Base-by-base conservation (phyloP, 2,888 invertebrate genomes). In the Pandemis corylana region DNA sequence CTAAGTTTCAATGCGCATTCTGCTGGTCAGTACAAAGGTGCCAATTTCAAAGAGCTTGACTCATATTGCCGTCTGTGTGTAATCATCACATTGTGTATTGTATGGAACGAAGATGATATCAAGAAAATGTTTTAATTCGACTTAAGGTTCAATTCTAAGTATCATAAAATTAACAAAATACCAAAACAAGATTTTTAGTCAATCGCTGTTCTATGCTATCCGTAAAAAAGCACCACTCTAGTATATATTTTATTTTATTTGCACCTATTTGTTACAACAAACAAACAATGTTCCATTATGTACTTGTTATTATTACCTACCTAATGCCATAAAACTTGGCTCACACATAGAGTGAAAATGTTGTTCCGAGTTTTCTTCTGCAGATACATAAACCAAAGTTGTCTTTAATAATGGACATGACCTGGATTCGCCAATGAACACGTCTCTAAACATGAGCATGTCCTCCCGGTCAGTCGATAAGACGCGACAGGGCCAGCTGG, bases 401-500 rank as follows among this genome's bases (percentile, higher is more conserved):
- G 28, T 59, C 12, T 56, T 42, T 68, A 68, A 53, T 68, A 56
- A 42, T 15, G 41, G 28, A 51, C 42, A 53, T 56, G 68, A 68
- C 63, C 67, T 68, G 44, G n/a, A 66, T 46, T 20, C 56, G 10
- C 28, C 36, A 70, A 61, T 56, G 4, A 63, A 70, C 36, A 66
- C 51, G 66, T 66, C 28, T 53, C 56, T 64, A 63, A 68, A 68
- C 72, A 65, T 64, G 73, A 62, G 64, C 41, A 36, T 51, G 68
- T 10, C 53, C 41, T 71, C 42, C 46, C 68, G 67, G 44, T 70
- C 61, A 78, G 68, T 77, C 77, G 76, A 76, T 78, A 84, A 87
- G 83, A 82, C 80, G 79, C 77, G 82, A 83, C 85, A 84, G 85
- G 86, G 83, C 79, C 82, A 83, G 83, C 82, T 84, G 86, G 84